A percentile compares a stretch with the other conserved stretches of the same genome.
phyloP scores from a whole-genome alignment of 2,888 invertebrate genomes.

The Leptopterna dolabrata region DNA sequence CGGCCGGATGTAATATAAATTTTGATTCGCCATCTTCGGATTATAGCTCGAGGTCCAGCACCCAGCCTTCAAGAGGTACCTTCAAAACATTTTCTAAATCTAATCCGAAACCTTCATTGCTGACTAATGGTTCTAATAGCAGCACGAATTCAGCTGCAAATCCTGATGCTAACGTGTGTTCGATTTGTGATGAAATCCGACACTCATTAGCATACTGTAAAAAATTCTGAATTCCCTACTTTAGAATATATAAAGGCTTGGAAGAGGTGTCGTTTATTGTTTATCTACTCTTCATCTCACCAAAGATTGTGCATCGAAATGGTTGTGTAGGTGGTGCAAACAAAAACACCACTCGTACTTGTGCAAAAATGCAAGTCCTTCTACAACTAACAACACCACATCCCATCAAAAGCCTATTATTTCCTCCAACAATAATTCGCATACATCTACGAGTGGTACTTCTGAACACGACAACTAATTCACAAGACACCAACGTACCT shows the following conservation, averaged over 20 bases:
- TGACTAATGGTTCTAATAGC: background rate
- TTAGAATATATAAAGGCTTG: background rate
- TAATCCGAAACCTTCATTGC: no score
- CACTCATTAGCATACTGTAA: background rate
- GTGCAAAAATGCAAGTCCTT: background rate
- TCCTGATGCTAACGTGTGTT: background rate
- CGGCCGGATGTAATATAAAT: background rate
- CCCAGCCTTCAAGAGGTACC: background rate
- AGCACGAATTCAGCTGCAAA: background rate
- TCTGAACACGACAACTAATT: background rate
- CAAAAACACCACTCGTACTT: constrained; percentile 18
- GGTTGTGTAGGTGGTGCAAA: constrained; percentile 21
- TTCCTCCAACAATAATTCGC: background rate
- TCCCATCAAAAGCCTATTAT: background rate
- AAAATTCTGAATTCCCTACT: background rate
- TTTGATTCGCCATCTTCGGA: background rate
- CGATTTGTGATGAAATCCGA: background rate
- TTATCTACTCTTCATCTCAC: constrained; percentile 11
- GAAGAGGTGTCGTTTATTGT: constrained; percentile 32
- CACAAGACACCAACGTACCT: background rate
- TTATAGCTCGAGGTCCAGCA: background rate
- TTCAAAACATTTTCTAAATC: no score
- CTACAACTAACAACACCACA: background rate
- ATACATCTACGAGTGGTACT: background rate
- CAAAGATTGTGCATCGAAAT: constrained; percentile 1